Base-by-base conservation (phyloP, 2,888 invertebrate genomes). In the Keiferia lycopersicella region DNA sequence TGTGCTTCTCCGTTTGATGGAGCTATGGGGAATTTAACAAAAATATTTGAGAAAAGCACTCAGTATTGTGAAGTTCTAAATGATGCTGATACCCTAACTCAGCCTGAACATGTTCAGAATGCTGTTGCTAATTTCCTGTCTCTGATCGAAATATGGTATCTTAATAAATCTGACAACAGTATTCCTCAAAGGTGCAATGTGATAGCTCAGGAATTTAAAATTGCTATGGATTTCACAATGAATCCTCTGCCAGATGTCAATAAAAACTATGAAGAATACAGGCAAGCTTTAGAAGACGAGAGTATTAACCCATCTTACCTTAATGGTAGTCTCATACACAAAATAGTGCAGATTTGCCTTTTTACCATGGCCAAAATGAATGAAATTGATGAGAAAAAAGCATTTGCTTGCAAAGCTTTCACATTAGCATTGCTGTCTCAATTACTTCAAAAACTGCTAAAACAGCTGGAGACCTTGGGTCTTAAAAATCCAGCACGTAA, bases 1-100 rank as follows among this genome's bases (percentile, higher is more conserved):
- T 96, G 97, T 82, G 91, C 93, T 67, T 93, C 95, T 74, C 94
- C 96, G 45, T 98, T 98, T 92, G 97, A 98, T 76, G 96, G 98
- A 51, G 97, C 98, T 18, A 95, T 96, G 76, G 96, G 96, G 56
- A 98, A 98, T 87, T 90, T 98, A 58, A 94, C 93, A 63, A 94
- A 96, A 77, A 89, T 95, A 68, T 94, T 95, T 82, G 94, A 94
- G 69, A 93, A 95, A 77, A 95, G 95, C 80, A 91, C 92, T 0
- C 94, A 94, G 73, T 93, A 92, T 78, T 86, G 93, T 73, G 94
- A 94, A 64, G 70, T 84, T 57, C 79, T 92, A 26, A 92, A 92
- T 74, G 89, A 79, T 77, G 84, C 83, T 67, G 93, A 80, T 79
- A 87, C 78, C 71, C 83, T 78, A 73, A 92, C 81, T 39, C 90